These are phyloP conservation scores for Nyctibius grandis DNA, from an alignment of 2,797 vertebrate species.

Conservation along the genomic window DNA sequence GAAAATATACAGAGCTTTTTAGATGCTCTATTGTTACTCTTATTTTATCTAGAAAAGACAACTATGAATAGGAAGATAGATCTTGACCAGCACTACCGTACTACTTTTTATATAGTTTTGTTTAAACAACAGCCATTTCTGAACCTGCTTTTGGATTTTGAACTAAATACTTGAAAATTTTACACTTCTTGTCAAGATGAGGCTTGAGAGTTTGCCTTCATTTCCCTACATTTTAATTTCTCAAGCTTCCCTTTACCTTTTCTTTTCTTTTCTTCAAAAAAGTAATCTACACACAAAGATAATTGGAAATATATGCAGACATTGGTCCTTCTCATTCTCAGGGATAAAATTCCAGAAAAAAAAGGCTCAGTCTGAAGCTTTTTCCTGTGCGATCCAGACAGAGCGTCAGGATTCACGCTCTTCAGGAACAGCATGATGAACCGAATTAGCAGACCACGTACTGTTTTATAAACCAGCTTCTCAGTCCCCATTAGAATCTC, in stretches of 20 bases:
- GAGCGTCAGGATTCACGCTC: not conserved
- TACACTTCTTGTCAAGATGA: not conserved
- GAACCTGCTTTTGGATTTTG: not conserved
- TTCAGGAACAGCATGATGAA: not conserved
- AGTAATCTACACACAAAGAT: not conserved
- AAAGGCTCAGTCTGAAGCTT: not conserved
- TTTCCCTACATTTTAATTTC: not conserved
- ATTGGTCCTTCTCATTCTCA: not conserved
- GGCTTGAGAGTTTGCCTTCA: not conserved
- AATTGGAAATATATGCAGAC: not conserved
- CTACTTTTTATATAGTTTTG: not conserved
- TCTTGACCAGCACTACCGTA: not conserved
- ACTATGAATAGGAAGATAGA: not conserved
- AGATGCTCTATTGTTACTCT: not conserved
- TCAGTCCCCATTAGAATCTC: not conserved
- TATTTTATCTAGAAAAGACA: not conserved
- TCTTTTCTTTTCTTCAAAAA: not conserved
- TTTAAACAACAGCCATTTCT: not conserved
- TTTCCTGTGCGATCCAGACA: not conserved
- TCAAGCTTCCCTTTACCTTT: not conserved
- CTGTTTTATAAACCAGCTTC: not conserved
- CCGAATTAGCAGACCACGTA: not conserved
- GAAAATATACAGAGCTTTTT: not conserved
- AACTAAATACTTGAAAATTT: not conserved
- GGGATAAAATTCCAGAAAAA: not conserved